Percentiles rank a stretch among this genome's conserved stretches.
Evolutionary conservation across 2,797 vertebrate genomes (phyloP).

Genomic region (Falco peregrinus): DNA sequence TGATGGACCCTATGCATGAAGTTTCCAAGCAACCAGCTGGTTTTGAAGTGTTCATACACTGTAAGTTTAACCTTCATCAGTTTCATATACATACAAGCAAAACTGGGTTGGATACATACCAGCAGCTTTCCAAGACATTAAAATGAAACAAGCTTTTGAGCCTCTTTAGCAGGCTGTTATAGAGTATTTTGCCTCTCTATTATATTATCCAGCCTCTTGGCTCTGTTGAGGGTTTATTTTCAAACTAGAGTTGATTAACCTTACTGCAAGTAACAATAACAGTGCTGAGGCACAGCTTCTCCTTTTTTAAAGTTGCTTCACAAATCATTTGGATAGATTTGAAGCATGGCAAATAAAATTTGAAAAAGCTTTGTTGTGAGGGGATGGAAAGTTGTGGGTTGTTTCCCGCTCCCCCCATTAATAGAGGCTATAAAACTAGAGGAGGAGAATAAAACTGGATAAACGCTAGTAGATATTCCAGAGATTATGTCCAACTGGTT

Average conservation of each 20-base stretch:
- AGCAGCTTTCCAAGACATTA: neutral
- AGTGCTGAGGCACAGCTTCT: neutral
- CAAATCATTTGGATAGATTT: neutral
- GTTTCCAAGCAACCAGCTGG: neutral
- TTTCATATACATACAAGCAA: neutral
- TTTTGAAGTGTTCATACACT: neutral
- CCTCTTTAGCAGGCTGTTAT: neutral
- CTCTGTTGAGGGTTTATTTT: neutral
- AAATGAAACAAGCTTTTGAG: neutral
- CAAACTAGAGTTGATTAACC: neutral
- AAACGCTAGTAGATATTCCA: neutral
- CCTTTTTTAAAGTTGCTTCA: neutral
- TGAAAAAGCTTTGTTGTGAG: neutral
- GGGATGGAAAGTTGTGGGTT: neutral
- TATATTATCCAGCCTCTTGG: neutral
- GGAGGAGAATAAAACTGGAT: neutral
- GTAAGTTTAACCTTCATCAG: neutral
- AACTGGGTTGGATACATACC: neutral
- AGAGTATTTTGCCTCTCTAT: neutral
- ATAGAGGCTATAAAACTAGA: neutral
- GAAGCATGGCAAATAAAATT: neutral
- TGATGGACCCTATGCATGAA: neutral
- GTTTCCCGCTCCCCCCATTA: neutral
- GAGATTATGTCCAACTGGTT: neutral
- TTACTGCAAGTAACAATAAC: neutral